Percentiles rank a stretch among this genome's conserved stretches.
phyloP scores from a whole-genome alignment of 2,113 vertebrate species.

The Sisor rabdophorus region DNA sequence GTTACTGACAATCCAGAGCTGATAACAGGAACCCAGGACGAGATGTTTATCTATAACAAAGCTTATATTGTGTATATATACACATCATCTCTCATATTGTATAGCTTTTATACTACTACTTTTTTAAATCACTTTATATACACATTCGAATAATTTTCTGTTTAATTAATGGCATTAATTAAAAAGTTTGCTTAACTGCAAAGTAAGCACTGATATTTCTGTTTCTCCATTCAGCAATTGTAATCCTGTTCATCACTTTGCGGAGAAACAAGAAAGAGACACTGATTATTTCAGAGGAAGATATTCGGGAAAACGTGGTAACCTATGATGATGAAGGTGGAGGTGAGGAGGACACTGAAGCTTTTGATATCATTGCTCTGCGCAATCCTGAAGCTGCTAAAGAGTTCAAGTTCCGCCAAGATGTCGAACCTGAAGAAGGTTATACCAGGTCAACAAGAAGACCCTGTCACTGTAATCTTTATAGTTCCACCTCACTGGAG shows the following conservation, averaged over 20 bases:
- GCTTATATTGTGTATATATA: background rate
- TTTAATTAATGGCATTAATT: background rate
- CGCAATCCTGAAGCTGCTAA: conserved; percentile 82
- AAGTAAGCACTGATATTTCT: background rate
- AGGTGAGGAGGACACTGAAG: conserved; percentile 94
- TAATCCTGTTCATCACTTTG: conserved; percentile 79
- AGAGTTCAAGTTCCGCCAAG: conserved; percentile 86
- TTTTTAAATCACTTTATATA: background rate
- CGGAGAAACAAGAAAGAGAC: conserved; percentile 82
- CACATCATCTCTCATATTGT: background rate
- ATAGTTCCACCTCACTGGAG: conserved; percentile 53
- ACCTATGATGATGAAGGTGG: conserved; percentile 95
- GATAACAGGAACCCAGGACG: too few relatives aligned
- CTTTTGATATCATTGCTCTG: conserved; percentile 85
- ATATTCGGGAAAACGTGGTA: conserved; percentile 82
- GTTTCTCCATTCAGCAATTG: conserved; percentile 68
- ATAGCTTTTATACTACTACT: background rate
- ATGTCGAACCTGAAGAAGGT: conserved; percentile 79
- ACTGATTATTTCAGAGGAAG: conserved; percentile 83
- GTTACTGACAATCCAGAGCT: too few relatives aligned
- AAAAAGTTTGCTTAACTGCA: background rate
- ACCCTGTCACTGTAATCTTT: conserved; percentile 28
- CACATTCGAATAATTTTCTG: background rate
- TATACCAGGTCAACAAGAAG: conserved; percentile 59
- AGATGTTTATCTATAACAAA: background rate